Percentiles rank a stretch among this genome's conserved stretches.
phyloP scores from a whole-genome alignment of 2,888 invertebrate species.

The Ernsta delagoae region DNA sequence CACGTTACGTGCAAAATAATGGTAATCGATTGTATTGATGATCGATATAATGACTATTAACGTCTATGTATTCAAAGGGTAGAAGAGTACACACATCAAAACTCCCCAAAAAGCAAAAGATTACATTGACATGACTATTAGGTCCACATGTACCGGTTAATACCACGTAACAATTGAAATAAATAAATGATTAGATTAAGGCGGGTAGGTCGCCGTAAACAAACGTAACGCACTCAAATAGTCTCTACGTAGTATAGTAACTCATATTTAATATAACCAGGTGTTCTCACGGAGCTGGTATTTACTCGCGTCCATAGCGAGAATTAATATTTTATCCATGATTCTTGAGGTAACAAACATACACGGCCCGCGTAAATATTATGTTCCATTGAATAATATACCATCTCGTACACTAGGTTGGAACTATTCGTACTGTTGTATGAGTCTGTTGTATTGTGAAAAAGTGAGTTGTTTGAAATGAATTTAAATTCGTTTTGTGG shows the following conservation, averaged over 20 bases:
- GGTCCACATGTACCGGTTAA: too few species aligned
- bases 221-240: background rate
- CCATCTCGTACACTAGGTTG: background rate
- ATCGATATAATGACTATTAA: too few species aligned
- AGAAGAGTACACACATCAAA: too few species aligned
- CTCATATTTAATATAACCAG: slow-evolving; percentile 7
- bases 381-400: background rate
- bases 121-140: too few species aligned
- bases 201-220: background rate
- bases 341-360: slow-evolving; percentile 5
- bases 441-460: background rate
- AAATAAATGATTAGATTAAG: background rate
- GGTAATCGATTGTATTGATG: too few species aligned
- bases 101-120: too few species aligned
- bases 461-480: background rate
- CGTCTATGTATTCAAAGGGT: too few species aligned
- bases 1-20: too few species aligned
- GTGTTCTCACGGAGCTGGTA: background rate
- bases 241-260: background rate
- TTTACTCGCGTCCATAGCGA: background rate
- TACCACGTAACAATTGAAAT: too few species aligned
- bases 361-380: background rate
- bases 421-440: background rate
- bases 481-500: background rate
- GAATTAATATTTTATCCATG: slow-evolving; percentile 3